These are phyloP conservation scores for Ceyx cyanopectus DNA, from an alignment of 2,113 vertebrate species.

Conservation along the genomic window DNA sequence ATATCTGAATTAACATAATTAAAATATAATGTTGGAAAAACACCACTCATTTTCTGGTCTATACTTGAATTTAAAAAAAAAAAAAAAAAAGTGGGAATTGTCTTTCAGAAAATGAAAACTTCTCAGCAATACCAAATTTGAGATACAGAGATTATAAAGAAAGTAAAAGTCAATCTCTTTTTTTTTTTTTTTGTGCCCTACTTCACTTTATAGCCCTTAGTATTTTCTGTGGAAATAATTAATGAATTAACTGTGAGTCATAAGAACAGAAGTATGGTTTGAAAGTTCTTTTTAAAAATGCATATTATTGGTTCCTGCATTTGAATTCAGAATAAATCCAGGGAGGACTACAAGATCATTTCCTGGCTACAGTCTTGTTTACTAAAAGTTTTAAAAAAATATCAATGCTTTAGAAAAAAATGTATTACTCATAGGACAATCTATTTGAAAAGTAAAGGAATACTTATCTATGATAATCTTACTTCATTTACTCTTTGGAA, in stretches of 20 bases:
- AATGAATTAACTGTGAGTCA: neutral
- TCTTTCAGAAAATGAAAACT: neutral
- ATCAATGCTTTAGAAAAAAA: neutral
- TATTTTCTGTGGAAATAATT: constrained; percentile 24
- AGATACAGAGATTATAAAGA: neutral
- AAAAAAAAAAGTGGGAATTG: neutral
- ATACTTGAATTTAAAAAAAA: neutral
- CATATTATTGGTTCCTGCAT: neutral
- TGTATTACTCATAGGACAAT: neutral
- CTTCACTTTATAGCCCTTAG: neutral
- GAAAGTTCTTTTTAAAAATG: neutral
- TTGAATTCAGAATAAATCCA: constrained; percentile 32
- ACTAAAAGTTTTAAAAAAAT: neutral
- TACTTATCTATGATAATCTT: neutral
- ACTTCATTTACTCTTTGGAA: neutral
- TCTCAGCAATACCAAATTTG: neutral
- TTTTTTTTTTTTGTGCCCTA: neutral
- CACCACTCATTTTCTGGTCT: neutral
- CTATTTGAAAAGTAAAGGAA: neutral
- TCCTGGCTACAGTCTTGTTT: neutral
- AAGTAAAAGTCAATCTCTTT: constrained; percentile 2
- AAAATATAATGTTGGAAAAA: constrained; percentile 9
- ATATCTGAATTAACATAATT: neutral
- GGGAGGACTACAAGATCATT: neutral
- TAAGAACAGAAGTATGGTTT: constrained; percentile 11